These are phyloP conservation scores for Anabas testudineus DNA, from an alignment of 2,797 vertebrate genomes.

Conservation along the genomic window DNA sequence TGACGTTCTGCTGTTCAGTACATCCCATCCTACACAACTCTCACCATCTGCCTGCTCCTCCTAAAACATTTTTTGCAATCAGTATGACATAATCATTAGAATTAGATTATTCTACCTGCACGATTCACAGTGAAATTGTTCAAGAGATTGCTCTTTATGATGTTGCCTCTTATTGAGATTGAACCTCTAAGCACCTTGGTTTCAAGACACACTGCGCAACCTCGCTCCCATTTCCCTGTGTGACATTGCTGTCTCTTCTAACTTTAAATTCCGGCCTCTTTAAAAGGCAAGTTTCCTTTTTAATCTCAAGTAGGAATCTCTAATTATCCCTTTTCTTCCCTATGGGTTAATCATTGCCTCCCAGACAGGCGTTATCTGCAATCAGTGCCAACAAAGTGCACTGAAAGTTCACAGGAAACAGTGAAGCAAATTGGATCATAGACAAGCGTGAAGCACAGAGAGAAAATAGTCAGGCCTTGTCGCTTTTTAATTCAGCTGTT, in stretches of 20 bases:
- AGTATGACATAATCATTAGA: constrained; percentile 29
- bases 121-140: background rate
- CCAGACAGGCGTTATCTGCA: constrained; percentile 44
- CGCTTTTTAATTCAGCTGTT: background rate
- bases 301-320: constrained; percentile 45
- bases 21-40: constrained; percentile 56
- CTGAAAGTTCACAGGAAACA: constrained; percentile 47
- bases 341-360: constrained; percentile 52
- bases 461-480: background rate
- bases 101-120: background rate
- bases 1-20: constrained; percentile 51
- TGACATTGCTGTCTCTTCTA: background rate
- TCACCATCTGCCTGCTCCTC: constrained; percentile 59
- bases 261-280: constrained; percentile 19
- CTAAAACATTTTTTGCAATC: background rate
- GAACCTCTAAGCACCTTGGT: constrained; percentile 1
- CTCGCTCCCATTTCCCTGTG: background rate
- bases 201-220: background rate
- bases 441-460: background rate
- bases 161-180: background rate
- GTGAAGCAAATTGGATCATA: constrained; percentile 14
- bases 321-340: constrained; percentile 50
- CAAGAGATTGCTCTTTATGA: background rate
- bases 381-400: constrained; percentile 53
- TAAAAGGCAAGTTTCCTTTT: constrained; percentile 43